phyloP scores from a whole-genome alignment of 2,113 vertebrate genomes.

The Hippocampus abdominalis region DNA sequence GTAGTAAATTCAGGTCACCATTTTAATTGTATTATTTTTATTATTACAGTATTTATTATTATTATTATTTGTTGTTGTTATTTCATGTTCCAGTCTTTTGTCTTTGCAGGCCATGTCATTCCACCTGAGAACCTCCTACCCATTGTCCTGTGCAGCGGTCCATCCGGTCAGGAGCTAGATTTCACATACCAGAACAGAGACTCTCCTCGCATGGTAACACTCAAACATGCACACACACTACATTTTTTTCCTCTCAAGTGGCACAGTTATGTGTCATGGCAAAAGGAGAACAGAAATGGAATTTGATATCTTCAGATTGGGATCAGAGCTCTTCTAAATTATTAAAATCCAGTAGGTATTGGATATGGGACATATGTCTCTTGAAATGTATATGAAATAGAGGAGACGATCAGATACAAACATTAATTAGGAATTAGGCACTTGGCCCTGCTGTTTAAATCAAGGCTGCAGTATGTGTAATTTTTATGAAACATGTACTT shows the following conservation, averaged over 20 bases:
- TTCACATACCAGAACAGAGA: conserved; percentile 91
- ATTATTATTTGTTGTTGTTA: too few species aligned
- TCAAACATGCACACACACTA: neutral
- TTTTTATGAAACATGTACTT: conserved; percentile 5
- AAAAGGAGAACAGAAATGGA: too few species aligned
- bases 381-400: too few species aligned
- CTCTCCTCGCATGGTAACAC: conserved; percentile 77
- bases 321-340: too few species aligned
- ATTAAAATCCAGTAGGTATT: too few species aligned
- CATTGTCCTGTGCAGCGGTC: conserved; percentile 83
- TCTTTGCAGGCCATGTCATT: conserved; percentile 85
- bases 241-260: neutral
- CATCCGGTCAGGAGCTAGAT: conserved; percentile 87
- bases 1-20: neutral
- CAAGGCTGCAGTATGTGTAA: neutral
- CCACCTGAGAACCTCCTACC: conserved; percentile 90
- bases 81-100: neutral
- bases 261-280: neutral
- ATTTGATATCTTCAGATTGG: too few species aligned
- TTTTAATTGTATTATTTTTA: neutral
- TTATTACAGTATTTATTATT: too few species aligned
- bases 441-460: neutral
- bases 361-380: too few species aligned
- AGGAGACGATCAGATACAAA: neutral
- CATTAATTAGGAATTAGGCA: neutral